These are phyloP conservation scores for Microhierax caerulescens DNA, from an alignment of 2,797 vertebrate species.

Conservation along the genomic window DNA sequence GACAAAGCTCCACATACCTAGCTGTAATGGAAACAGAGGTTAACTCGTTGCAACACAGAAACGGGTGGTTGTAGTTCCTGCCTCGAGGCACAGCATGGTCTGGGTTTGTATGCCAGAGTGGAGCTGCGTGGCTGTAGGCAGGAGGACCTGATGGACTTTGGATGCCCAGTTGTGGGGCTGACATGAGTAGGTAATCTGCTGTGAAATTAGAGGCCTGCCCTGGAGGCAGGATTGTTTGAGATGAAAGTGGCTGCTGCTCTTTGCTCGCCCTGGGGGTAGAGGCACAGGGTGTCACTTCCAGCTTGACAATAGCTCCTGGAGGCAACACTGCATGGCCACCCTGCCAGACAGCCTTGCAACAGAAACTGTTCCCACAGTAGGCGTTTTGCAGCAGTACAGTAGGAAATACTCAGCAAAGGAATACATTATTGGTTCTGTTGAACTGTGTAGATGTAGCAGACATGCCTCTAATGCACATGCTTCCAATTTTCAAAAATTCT, in stretches of 20 bases:
- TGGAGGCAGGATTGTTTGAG: slow-evolving; percentile 9
- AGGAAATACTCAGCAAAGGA: neutral
- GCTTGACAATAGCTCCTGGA: neutral
- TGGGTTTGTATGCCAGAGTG: neutral
- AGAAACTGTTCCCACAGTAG: neutral
- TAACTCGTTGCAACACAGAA: neutral
- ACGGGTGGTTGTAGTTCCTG: neutral
- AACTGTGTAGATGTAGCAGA: neutral
- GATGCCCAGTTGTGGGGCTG: neutral
- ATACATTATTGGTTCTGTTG: neutral
- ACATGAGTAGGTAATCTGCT: neutral
- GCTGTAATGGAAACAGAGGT: neutral
- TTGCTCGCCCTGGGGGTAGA: neutral
- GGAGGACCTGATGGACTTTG: slow-evolving; percentile 3
- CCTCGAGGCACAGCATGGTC: neutral
- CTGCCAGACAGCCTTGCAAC: neutral
- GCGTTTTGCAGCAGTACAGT: neutral
- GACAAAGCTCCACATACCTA: neutral
- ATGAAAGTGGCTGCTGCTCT: neutral
- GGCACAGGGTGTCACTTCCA: neutral
- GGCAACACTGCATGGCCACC: neutral
- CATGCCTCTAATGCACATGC: rapidly evolving
- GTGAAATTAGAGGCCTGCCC: neutral
- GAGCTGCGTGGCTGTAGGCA: neutral
- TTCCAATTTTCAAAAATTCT: neutral